Conservation (phyloP, 1,140 invertebrate species). For the Goniozus legneri region DNA sequence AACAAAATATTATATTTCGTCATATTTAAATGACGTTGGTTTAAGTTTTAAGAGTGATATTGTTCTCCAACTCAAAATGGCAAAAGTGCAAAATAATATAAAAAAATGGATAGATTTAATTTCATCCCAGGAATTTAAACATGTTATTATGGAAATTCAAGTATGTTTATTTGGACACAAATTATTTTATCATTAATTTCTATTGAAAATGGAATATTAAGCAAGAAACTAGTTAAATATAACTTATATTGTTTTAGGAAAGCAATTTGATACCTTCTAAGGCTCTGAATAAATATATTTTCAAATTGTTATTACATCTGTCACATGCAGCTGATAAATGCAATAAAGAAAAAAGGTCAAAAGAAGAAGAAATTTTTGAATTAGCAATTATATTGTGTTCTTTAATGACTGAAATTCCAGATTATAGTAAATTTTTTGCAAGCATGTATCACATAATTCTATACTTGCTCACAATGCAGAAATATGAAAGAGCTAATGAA, state of each 20-base stretch:
- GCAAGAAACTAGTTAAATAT: not conserved
- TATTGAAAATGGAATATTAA: not conserved
- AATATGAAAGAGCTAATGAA: constrained; percentile 28
- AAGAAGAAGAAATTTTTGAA: constrained; percentile 19
- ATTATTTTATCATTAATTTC: constrained; percentile 1
- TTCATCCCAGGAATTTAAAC: constrained; percentile 12
- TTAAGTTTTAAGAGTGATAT: no score
- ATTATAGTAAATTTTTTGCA: constrained; percentile 25
- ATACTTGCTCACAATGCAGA: constrained; percentile 22
- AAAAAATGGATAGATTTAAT: constrained; percentile 22
- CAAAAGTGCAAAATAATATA: constrained; percentile 9
- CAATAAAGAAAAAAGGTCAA: constrained; percentile 12
- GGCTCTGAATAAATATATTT: constrained; percentile 21
- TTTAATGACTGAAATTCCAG: constrained; percentile 17
- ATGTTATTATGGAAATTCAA: constrained; percentile 18
- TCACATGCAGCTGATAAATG: constrained; percentile 25
- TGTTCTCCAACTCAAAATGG: constrained; percentile 17
- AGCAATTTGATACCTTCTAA: not conserved
- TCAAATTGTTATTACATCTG: constrained; percentile 28
- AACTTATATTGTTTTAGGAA: constrained; percentile 16
- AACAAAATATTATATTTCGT: no score
- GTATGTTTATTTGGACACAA: constrained; percentile 7
- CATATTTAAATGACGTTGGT: no score
- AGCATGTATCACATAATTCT: constrained; percentile 30
- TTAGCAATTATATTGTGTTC: constrained; percentile 23